Base-by-base conservation (phyloP, 2,113 vertebrate species). In the Rhinichthys klamathensis region DNA sequence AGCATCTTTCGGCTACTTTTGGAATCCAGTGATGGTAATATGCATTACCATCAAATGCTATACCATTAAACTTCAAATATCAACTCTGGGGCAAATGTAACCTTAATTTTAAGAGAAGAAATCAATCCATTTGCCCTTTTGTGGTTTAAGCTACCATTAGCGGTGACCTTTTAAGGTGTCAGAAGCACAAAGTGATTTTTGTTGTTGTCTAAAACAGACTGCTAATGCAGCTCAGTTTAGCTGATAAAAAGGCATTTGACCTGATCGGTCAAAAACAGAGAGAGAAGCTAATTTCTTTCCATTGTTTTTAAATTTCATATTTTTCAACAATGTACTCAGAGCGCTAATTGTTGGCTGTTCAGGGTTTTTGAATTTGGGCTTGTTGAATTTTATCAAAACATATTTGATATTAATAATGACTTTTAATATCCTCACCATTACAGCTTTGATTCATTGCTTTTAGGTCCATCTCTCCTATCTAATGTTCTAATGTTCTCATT, bases 101-200 rank as follows among this genome's bases (percentile, higher is more conserved):
- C n/a, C 12, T 80, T 27, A 7, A 65, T 27, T 46, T 65, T 18
- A 80, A 61, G 18, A 56, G 12, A 79, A 25, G n/a, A 80, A 65
- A 46, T 44, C 58, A 0, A 46, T 46, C 78, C 58, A 12, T 63
- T 30, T 41, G n/a, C n/a, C n/a, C 35, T 80, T 65, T 65, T 80
- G 58, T 60, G 25, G 16, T 80, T 21, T 44, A 63, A 80, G 8
- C 56, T 41, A 41, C 6, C 51, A 61, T 61, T 79, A 79, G 56
- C 56, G 35, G 30, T 61, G 56, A 79, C 56, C 13, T 79, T 79
- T 79, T 54, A 6, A 58, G 30, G 54, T 61, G 35, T 61, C 76
- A 79, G 23, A 79, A 79, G 76, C 76, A 79, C 76, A 74, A 79
- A 79, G 35, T 44, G 21, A n/a, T 79, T 41, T 23, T 60, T 35